These are phyloP conservation scores for Pachliopta kotzebuea DNA, from an alignment of 2,888 invertebrate species.

Conservation along the genomic window DNA sequence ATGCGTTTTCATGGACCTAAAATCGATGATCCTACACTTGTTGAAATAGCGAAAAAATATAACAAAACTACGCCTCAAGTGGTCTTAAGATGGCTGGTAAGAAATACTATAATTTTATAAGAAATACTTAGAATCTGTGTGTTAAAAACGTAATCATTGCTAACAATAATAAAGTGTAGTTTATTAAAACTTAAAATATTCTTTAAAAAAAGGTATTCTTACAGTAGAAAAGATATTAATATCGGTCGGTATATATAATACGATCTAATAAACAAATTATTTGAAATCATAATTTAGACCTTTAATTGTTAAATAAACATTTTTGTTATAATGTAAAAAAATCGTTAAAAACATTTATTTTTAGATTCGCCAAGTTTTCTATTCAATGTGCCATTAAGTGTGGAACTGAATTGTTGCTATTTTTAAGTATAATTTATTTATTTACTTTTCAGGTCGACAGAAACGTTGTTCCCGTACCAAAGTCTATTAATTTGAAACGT, in stretches of 20 bases:
- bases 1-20: constrained; percentile 70
- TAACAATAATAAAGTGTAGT: neutral
- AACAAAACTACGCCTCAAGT: constrained; percentile 83
- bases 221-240: no score
- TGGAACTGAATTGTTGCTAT: no score
- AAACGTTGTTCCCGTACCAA: constrained; percentile 60
- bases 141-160: neutral
- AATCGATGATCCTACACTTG: constrained; percentile 71
- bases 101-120: constrained; percentile 25
- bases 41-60: constrained; percentile 81
- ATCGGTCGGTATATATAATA: no score
- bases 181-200: no score
- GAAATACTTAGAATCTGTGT: neutral
- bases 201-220: no score
- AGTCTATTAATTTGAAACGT: constrained; percentile 51
- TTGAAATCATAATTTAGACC: no score
- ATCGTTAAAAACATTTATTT: no score
- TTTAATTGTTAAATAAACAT: no score
- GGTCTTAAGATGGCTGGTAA: constrained; percentile 83
- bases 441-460: constrained; percentile 57
- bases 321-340: no score
- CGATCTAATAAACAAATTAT: no score
- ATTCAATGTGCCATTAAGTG: no score
- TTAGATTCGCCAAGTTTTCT: no score
- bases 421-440: neutral